phyloP scores from a whole-genome alignment of 2,113 vertebrate genomes.

The Engystomops pustulosus region DNA sequence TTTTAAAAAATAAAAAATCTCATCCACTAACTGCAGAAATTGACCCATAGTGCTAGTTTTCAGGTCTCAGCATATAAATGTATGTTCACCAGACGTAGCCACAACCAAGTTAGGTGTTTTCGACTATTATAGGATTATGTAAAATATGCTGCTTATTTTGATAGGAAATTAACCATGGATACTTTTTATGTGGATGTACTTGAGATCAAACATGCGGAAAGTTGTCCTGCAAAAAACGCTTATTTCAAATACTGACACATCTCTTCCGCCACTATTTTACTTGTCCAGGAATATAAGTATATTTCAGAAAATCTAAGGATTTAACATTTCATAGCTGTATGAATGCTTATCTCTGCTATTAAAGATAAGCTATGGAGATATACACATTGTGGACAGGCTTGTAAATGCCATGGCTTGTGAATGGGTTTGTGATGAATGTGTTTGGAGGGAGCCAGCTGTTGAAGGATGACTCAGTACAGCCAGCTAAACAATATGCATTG shows the following conservation, averaged over 20 bases:
- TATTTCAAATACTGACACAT: neutral
- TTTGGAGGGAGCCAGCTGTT: neutral
- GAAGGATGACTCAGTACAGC: conserved; percentile 5
- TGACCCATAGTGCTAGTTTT: too few relatives aligned
- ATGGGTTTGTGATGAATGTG: conserved; percentile 3
- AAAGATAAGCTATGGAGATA: neutral
- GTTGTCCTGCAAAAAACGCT: too few relatives aligned
- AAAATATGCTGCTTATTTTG: too few relatives aligned
- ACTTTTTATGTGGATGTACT: too few relatives aligned
- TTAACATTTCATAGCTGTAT: neutral
- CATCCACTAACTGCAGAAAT: too few relatives aligned
- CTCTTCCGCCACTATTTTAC: neutral
- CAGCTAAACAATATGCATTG: conserved; percentile 14
- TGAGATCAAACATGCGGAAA: too few relatives aligned
- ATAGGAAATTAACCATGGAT: too few relatives aligned
- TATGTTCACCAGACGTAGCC: too few relatives aligned
- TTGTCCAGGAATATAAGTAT: neutral
- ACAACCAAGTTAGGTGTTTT: too few relatives aligned
- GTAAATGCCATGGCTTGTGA: neutral
- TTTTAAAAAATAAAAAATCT: too few relatives aligned
- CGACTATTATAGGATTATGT: too few relatives aligned
- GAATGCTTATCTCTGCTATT: neutral
- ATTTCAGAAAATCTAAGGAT: neutral
- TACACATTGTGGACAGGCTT: neutral
- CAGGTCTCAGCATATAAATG: too few relatives aligned